A percentile compares a stretch with the other conserved stretches of the same genome.
phyloP scores from a whole-genome alignment of 2,113 vertebrate species.

The Microcebus griseorufus region DNA sequence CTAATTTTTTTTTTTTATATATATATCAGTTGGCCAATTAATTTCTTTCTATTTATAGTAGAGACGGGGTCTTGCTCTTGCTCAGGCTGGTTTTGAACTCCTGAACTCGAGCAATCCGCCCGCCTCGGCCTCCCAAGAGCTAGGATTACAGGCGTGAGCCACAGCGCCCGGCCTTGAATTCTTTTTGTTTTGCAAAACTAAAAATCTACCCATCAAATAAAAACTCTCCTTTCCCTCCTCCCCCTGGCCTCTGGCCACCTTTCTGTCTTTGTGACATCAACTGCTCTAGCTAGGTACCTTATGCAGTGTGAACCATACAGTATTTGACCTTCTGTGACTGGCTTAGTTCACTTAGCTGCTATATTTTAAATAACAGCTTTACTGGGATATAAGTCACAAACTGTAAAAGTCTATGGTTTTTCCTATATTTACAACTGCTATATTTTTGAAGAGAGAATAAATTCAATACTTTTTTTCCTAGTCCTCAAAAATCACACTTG shows the following conservation, averaged over 20 bases:
- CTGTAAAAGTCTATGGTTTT: background rate
- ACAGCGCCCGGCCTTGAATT: no score
- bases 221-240: background rate
- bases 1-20: no score
- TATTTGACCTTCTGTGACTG: background rate
- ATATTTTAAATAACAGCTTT: background rate
- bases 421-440: background rate
- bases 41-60: no score
- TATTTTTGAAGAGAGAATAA: background rate
- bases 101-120: no score
- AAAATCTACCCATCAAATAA: background rate
- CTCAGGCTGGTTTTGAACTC: no score
- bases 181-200: background rate
- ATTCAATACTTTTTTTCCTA: background rate
- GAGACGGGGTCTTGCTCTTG: no score
- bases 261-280: background rate
- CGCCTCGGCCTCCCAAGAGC: no score
- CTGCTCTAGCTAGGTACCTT: background rate
- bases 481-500: background rate
- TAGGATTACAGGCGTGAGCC: no score
- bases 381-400: background rate
- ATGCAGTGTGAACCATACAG: background rate
- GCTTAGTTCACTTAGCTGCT: background rate
- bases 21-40: no score
- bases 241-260: background rate